Conservation (phyloP, 2,797 vertebrate species). For the Gymnoscopelus microlampas region DNA sequence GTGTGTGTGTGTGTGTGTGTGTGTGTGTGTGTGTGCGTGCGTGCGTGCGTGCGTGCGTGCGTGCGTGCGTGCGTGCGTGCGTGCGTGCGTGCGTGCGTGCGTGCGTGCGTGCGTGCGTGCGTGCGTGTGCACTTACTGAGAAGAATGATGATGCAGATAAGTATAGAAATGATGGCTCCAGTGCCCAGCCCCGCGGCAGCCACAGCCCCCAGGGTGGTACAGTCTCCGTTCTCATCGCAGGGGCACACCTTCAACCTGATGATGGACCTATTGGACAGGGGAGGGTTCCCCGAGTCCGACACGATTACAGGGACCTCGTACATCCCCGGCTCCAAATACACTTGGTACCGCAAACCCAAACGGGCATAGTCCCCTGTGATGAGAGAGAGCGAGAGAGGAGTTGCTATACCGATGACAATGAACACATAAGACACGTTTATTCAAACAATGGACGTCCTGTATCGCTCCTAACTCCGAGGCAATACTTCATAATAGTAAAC, state of each 20-base stretch:
- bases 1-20: not conserved
- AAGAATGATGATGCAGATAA: conserved; percentile 92
- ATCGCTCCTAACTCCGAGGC: too few species aligned
- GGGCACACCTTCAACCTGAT: conserved; percentile 97
- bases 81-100: not conserved
- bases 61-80: not conserved
- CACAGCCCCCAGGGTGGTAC: conserved; percentile 89
- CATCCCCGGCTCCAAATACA: conserved; percentile 89
- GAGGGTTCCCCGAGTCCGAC: conserved; percentile 94
- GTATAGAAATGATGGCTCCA: conserved; percentile 92
- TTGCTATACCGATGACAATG: too few species aligned
- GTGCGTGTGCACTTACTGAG: conserved; percentile 85
- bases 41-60: not conserved
- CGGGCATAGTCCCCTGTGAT: conserved; percentile 89
- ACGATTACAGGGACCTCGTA: conserved; percentile 92
- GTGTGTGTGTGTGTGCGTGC: not conserved
- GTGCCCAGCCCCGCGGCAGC: conserved; percentile 91
- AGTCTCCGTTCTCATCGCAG: conserved; percentile 92
- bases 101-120: not conserved
- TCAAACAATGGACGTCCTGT: too few species aligned
- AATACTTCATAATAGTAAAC: too few species aligned
- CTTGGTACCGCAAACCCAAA: conserved; percentile 86
- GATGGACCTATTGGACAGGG: conserved; percentile 89
- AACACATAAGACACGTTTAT: too few species aligned
- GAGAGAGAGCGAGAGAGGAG: not conserved